phyloP scores from a whole-genome alignment of 2,888 invertebrate genomes.

The Drosophila rubida region DNA sequence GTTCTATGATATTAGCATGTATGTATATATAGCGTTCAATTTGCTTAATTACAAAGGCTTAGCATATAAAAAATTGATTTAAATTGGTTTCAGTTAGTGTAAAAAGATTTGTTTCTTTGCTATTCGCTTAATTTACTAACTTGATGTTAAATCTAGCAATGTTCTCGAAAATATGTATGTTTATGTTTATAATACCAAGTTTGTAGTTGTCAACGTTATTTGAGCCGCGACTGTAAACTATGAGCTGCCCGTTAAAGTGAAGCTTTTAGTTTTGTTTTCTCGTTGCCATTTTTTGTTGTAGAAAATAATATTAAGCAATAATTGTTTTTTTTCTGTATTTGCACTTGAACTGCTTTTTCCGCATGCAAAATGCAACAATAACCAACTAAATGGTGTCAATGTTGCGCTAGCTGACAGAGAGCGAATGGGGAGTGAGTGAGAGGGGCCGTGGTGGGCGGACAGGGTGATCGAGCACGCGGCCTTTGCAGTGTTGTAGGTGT shows the following conservation, averaged over 20 bases:
- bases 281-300: slow-evolving; percentile 15
- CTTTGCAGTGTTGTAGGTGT: slow-evolving; percentile 10
- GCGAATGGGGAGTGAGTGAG: slow-evolving; percentile 9
- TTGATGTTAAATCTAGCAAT: slow-evolving; percentile 43
- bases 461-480: slow-evolving; percentile 13
- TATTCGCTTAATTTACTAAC: slow-evolving; percentile 55
- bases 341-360: slow-evolving; percentile 64
- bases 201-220: slow-evolving; percentile 34
- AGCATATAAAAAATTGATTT: slow-evolving; percentile 63
- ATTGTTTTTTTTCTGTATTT: slow-evolving; percentile 36
- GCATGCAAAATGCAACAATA: slow-evolving; percentile 41
- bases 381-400: slow-evolving; percentile 68
- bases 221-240: slow-evolving; percentile 37
- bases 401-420: slow-evolving; percentile 38
- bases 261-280: slow-evolving; percentile 52
- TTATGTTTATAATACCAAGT: slow-evolving; percentile 27
- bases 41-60: slow-evolving; percentile 64
- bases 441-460: slow-evolving; percentile 1
- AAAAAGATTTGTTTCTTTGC: slow-evolving; percentile 34
- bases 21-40: slow-evolving; percentile 36
- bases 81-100: slow-evolving; percentile 50
- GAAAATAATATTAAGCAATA: slow-evolving; percentile 53
- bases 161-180: slow-evolving; percentile 26
- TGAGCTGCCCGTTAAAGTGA: slow-evolving; percentile 24
- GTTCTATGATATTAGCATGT: slow-evolving; percentile 32